Base-by-base conservation (phyloP, 2,888 invertebrate species). In the Embidobia sp. region DNA sequence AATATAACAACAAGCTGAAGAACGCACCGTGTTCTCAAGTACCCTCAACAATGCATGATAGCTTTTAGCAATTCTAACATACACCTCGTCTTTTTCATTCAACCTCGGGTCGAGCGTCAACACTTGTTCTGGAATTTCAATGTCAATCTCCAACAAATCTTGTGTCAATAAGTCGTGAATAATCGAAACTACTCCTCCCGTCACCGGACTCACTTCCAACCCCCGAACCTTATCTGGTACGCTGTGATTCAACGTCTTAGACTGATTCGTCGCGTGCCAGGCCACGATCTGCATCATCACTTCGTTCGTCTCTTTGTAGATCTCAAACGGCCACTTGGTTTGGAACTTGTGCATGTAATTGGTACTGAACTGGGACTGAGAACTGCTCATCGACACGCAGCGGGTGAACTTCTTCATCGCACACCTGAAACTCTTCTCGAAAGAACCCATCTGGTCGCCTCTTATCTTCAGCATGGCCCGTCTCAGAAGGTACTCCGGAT, bases 401-500 rank as follows among this genome's bases (percentile, higher is more conserved):
- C 90, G 89, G 1, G 88, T 86, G 44, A 87, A 87, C 70, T 89
- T 90, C 53, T 89, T 87, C n/a, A 89, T 85, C 0, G 85, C 85
- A 46, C 87, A 85, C 73, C 88, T 84, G 55, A 88, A 90, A 27
- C 85, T 86, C 78, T 90, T 91, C 70, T 91, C 91, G 3, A 91
- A 85, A 0, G 93, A 92, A 6, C 94, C 91, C 84, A 94, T 90
- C 22, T 93, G 92, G 79, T 93, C 92, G 0, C 89, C 81, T 5
- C 93, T 90, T 31, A 94, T 91, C 81, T 93, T 91, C 2, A 89
- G 87, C 82, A 94, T 92, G 0, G 93, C 93, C 0, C 90, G 89
- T 51, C 92, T 90, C 2, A 96, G 88, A 3, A 93, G 84, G 18
- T 90, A 90, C 78, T 95, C 95, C 0, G 94, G 92, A 87, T 93